Conservation (phyloP, 1,140 invertebrate species). For the Mesaphorura yosii region DNA sequence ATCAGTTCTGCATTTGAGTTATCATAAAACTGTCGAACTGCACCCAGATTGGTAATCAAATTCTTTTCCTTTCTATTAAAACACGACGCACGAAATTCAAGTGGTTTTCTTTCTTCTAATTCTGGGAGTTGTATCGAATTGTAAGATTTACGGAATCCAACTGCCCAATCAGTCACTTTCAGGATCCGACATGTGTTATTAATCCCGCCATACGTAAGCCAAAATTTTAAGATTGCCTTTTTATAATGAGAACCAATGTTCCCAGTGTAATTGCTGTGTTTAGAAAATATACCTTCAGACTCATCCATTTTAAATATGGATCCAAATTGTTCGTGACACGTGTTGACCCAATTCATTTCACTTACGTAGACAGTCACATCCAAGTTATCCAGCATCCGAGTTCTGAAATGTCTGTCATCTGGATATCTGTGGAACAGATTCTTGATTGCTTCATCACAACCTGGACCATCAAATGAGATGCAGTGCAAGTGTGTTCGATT, state of each 20-base stretch:
- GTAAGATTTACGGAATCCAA: neutral
- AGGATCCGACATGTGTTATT: neutral
- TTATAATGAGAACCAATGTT: neutral
- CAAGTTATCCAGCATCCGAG: neutral
- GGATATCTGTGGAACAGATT: neutral
- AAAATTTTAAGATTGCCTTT: neutral
- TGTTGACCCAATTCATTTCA: neutral
- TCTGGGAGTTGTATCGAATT: neutral
- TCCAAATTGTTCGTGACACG: neutral
- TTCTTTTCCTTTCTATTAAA: too few species aligned
- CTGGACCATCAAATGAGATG: neutral
- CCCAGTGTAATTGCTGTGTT: neutral
- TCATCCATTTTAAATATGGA: neutral
- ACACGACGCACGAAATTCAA: too few species aligned
- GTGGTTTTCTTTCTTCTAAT: neutral
- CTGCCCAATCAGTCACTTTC: neutral
- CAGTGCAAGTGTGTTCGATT: neutral
- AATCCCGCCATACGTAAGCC: neutral
- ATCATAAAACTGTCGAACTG: too few species aligned
- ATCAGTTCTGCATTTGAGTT: too few species aligned
- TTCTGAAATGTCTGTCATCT: neutral
- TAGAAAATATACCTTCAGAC: neutral
- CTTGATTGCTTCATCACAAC: neutral
- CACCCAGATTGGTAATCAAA: too few species aligned
- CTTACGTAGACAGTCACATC: neutral